These are phyloP conservation scores for Capitella teleta DNA, from an alignment of 1,140 invertebrate genomes.

Conservation along the genomic window DNA sequence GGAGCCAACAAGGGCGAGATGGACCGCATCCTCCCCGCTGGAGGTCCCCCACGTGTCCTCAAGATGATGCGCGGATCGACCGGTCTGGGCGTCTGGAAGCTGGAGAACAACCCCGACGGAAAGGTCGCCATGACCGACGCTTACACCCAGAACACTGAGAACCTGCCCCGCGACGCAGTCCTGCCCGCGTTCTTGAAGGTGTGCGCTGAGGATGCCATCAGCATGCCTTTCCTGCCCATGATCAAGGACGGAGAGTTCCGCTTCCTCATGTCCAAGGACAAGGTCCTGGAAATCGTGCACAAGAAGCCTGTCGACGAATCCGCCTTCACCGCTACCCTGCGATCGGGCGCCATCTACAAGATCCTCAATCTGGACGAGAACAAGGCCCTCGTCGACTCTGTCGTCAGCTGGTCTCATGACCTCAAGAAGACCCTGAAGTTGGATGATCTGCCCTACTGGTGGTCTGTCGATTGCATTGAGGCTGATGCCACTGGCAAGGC, in stretches of 20 bases:
- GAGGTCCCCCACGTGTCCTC: slow-evolving; percentile 11
- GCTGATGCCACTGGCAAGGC: neutral
- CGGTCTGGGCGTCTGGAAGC: slow-evolving; percentile 13
- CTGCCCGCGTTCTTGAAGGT: slow-evolving; percentile 8
- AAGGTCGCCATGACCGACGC: slow-evolving; percentile 11
- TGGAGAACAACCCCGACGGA: slow-evolving; percentile 13
- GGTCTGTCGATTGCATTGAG: slow-evolving; percentile 14
- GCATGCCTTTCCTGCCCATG: slow-evolving; percentile 14
- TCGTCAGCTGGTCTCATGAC: slow-evolving; percentile 8
- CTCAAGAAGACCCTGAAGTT: slow-evolving; percentile 11
- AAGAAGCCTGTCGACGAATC: slow-evolving; percentile 13
- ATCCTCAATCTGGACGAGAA: slow-evolving; percentile 10
- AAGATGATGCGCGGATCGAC: slow-evolving; percentile 14
- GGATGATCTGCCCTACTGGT: slow-evolving; percentile 13
- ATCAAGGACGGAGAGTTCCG: slow-evolving; percentile 15
- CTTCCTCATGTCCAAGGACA: slow-evolving; percentile 12
- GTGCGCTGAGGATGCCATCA: slow-evolving; percentile 12
- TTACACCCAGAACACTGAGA: slow-evolving; percentile 9
- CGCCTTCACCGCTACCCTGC: slow-evolving; percentile 12
- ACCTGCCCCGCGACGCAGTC: slow-evolving; percentile 3
- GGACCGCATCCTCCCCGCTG: slow-evolving; percentile 10
- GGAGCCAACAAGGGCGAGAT: slow-evolving; percentile 8
- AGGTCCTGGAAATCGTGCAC: slow-evolving; percentile 14
- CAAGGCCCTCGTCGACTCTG: slow-evolving; percentile 9
- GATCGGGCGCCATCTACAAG: slow-evolving; percentile 11